A percentile compares a stretch with the other conserved stretches of the same genome.
phyloP scores from a whole-genome alignment of 2,797 vertebrate genomes.

The Stomatorhinus walkeri region DNA sequence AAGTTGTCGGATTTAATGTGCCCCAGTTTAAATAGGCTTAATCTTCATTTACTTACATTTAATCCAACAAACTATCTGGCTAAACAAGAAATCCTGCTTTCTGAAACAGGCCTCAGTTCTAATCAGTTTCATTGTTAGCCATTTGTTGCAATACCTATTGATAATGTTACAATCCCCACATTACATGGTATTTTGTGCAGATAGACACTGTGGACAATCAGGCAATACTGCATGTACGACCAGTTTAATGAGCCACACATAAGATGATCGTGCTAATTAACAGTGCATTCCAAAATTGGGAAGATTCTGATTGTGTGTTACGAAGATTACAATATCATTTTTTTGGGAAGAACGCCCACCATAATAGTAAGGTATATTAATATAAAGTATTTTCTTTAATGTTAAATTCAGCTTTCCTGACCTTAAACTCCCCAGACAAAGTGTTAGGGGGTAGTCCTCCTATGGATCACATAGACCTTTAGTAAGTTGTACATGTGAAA shows the following conservation, averaged over 20 bases:
- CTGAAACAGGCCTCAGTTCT: background rate
- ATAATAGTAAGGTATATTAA: background rate
- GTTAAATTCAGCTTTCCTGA: background rate
- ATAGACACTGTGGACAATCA: background rate
- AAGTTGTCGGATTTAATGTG: background rate
- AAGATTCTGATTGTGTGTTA: background rate
- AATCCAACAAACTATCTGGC: background rate
- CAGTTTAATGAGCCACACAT: background rate
- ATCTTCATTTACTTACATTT: background rate
- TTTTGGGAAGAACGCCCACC: background rate
- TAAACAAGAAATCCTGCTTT: background rate
- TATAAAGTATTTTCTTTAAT: background rate
- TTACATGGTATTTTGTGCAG: background rate
- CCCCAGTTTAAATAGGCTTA: background rate
- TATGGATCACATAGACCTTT: background rate
- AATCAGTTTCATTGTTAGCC: background rate
- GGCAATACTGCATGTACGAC: background rate
- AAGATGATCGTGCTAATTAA: background rate
- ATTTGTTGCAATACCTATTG: background rate
- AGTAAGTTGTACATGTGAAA: background rate
- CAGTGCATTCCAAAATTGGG: background rate
- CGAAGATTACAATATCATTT: background rate
- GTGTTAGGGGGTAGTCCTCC: background rate
- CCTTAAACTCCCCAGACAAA: background rate
- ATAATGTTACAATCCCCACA: background rate